Conservation (phyloP, 2,113 vertebrate species). For the Amphilophus citrinellus region DNA sequence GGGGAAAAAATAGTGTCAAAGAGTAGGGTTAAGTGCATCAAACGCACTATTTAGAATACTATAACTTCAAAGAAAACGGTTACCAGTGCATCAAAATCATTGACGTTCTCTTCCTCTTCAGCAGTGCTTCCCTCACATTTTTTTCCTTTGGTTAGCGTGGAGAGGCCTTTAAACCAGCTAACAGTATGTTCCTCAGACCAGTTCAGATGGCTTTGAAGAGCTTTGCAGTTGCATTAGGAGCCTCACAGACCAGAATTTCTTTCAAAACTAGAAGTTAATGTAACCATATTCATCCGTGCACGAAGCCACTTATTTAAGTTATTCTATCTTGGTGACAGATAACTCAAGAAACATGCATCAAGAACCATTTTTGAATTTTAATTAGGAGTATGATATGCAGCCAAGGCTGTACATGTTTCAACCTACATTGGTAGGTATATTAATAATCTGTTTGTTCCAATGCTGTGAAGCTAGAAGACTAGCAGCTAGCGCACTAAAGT, state of each 20-base stretch:
- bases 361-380: not conserved
- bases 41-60: conserved; percentile 23
- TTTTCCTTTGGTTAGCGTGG: not conserved
- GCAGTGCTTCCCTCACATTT: conserved; percentile 48
- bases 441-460: not conserved
- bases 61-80: conserved; percentile 24
- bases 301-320: not conserved
- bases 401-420: not conserved
- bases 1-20: not conserved
- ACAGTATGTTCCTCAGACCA: not conserved
- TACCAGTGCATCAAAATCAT: conserved; percentile 20
- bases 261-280: not conserved
- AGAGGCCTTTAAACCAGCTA: not conserved
- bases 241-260: not conserved
- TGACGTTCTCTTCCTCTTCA: conserved; percentile 40
- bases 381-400: not conserved
- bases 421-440: not conserved
- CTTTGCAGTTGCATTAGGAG: not conserved
- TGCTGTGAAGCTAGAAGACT: not conserved
- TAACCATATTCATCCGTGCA: not conserved
- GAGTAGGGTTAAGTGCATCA: conserved; percentile 9
- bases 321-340: not conserved
- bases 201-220: not conserved
- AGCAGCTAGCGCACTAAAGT: not conserved
- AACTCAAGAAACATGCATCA: not conserved